Evolutionary conservation across 2,113 vertebrate genomes (phyloP).

Genomic region (Typhlomys cinereus): DNA sequence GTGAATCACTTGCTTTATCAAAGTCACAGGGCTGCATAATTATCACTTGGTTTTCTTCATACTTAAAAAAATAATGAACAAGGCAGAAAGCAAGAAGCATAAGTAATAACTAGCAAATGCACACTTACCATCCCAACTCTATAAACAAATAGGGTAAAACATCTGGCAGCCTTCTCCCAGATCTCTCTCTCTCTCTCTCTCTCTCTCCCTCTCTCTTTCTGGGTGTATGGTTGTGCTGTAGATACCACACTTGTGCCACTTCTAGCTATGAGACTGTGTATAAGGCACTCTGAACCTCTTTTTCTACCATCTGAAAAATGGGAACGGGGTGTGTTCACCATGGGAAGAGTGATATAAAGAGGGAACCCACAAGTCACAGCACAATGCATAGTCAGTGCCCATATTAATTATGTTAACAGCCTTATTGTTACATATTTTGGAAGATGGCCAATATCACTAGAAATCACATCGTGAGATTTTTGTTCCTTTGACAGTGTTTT

Average conservation of each 20-base stretch:
- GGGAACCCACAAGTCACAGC: neutral
- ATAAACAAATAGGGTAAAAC: neutral
- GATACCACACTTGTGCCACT: neutral
- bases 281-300: neutral
- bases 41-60: neutral
- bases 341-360: neutral
- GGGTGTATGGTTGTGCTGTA: neutral
- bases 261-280: neutral
- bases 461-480: conserved; percentile 41
- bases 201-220: too few relatives aligned
- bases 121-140: neutral
- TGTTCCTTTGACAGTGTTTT: conserved; percentile 75
- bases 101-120: neutral
- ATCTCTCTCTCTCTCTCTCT: neutral
- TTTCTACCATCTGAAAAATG: neutral
- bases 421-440: neutral
- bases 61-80: neutral
- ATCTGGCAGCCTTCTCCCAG: neutral
- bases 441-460: conserved; percentile 22
- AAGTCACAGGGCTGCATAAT: conserved; percentile 16
- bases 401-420: neutral
- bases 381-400: neutral
- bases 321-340: neutral
- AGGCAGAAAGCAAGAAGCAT: neutral
- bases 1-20: conserved; percentile 32